Conservation (phyloP, 2,888 invertebrate species). For the Caenorhabditis sinica region DNA sequence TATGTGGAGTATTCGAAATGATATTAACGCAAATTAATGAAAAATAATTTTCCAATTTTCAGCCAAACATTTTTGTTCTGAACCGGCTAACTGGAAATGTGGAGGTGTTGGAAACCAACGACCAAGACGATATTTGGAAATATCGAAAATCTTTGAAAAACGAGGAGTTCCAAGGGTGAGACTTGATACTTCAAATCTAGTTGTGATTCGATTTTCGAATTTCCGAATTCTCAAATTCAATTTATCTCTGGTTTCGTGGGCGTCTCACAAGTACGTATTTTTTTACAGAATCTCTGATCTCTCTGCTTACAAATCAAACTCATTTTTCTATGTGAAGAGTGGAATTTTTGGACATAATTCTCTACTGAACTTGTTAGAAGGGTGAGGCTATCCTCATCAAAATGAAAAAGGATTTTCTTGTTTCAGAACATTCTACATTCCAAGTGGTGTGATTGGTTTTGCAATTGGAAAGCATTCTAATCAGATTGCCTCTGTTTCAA, state of each 20-base stretch:
- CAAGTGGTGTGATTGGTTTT: constrained; percentile 31
- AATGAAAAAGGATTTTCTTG: not conserved
- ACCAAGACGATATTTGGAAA: constrained; percentile 32
- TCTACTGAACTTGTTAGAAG: constrained; percentile 32
- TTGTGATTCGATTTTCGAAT: not conserved
- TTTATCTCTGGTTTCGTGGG: constrained; percentile 9
- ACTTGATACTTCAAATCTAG: not conserved
- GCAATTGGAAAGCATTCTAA: not conserved
- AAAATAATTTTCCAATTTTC: not conserved
- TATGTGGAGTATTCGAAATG: too few species aligned
- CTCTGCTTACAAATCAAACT: constrained; percentile 22
- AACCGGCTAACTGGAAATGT: constrained; percentile 24
- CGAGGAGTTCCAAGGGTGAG: constrained; percentile 22
- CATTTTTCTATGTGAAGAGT: constrained; percentile 35
- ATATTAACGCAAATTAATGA: not conserved
- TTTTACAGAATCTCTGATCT: constrained; percentile 33
- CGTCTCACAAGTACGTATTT: too few species aligned
- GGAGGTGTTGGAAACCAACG: constrained; percentile 46
- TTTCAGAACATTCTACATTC: constrained; percentile 37
- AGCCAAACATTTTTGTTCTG: constrained; percentile 46
- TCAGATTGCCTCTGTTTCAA: constrained; percentile 22
- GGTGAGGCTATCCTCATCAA: not conserved
- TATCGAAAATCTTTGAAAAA: constrained; percentile 17
- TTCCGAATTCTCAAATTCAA: not conserved
- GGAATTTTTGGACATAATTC: constrained; percentile 1